Base-by-base conservation (phyloP, 2,797 vertebrate species). In the Capromys pilorides region DNA sequence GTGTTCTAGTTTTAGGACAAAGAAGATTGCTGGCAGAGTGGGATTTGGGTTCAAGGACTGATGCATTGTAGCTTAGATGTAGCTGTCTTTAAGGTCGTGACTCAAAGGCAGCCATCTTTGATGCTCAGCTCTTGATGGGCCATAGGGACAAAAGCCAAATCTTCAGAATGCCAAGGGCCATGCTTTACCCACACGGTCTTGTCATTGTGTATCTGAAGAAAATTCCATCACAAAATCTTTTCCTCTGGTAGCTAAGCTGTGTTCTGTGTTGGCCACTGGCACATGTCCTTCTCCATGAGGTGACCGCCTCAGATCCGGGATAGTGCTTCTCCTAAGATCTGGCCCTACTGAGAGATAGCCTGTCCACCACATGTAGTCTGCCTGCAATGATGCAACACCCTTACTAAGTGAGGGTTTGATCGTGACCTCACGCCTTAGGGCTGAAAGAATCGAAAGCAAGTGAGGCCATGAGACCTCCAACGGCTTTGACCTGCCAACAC, bases 1-100 rank as follows among this genome's bases (percentile, higher is more conserved):
- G 61, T 36, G 83, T 57, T 96, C 11, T 83, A 78, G 86, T 66
- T 92, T 93, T 67, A 19, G 59, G 95, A 31, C 45, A 86, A 54
- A 54, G 87, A 69, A 90, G 33, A 88, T 94, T 96, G 94, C 62
- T 96, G 45, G 31, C 57, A 57, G 9, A n/a, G 18, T 45, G 81
- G 36, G 49, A 75, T 59, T 81, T 89, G n/a, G 2, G 4, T 78
- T 69, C 71, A 59, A 90, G 39, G 21, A 91, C 62, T 86, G 62
- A 0, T 61, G 62, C 66, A 93, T 86, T 22, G 8, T 78, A 45
- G 66, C n/a, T 86, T 87, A 90, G 86, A 45, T 24, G 39, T 13
- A 49, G 21, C 22, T 8, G 36, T 88, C 5, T 49, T n/a, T 45
- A 54, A 24, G 66, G 88, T 92, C 9, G 19, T 73, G 83, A 66